Base-by-base conservation (phyloP, 2,888 invertebrate species). In the Torymus tubicola region DNA sequence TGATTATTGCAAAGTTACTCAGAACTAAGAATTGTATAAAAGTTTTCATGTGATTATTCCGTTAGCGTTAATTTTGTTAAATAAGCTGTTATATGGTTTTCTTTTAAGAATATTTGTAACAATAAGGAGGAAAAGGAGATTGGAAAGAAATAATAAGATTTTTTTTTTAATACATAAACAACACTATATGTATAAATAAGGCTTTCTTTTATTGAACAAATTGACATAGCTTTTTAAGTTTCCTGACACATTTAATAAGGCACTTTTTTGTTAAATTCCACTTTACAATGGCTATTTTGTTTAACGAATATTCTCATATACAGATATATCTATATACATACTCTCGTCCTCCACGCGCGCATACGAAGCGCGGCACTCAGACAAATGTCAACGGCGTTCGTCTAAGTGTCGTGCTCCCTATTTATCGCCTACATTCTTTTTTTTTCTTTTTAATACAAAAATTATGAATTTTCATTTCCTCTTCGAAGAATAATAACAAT, bases 141-240 rank as follows among this genome's bases (percentile, higher is more conserved):
- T 12, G 75, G 18, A 64, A 81, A 83, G 78, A 79, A 79, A 84
- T 81, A 81, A 65, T 42, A 21, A 42, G 21, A 21, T 21, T 42
- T 42, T 42, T 31, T 84, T 85, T 86, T 0, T 21, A 67, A 67
- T 16, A 24, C 60, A 53, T 61, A 18, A 74, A 80, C 53, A 73
- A 18, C 11, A 14, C 42, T 85, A 80, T 79, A 83, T 86, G 85
- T 87, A 89, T 89, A 90, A 90, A 90, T 90, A 90, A 88, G 87
- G 86, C 83, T 84, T 84, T 86, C 42, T 42, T 88, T 89, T 88
- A 89, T 88, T 90, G 86, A 86, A 87, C 88, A 87, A 85, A 84
- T 86, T 87, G 83, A 87, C 85, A 87, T 86, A 84, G 84, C 85
- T 84, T 82, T 75, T 84, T 84, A 80, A 80, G 81, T 83, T 82